Evolutionary conservation across 2,113 vertebrate species (phyloP), one percentile per base, ranked within the genome.

Genomic region (Prinia subflava): DNA sequence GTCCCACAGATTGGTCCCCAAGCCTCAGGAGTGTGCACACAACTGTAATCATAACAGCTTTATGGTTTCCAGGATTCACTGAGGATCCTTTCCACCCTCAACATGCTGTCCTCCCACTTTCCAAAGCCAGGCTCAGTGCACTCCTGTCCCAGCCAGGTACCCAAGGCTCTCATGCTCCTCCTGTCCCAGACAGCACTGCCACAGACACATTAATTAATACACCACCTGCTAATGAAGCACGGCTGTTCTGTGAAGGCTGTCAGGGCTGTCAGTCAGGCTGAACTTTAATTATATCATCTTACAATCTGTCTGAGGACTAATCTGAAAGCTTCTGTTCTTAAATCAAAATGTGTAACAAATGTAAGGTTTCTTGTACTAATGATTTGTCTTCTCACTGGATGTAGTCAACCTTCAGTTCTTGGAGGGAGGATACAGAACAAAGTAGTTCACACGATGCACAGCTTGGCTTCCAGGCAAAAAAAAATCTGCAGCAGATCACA

Each of bases 131-230:
- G n/a, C 22, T 41, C 3, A 1, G n/a, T 2, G 69, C 59, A 17
- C 49, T 41, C 57, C 62, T 44, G 67, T 10, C 53, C 28, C 71
- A 67, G 49, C 11, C 68, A 56, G 70, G 64, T 9, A 62, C 52
- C 30, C 30, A 21, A 10, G 0, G 0, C n/a, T 13, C 33, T 42
- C 7, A 0, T 15, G 64, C 64, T 59, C 35, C 13, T 87, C 68
- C 73, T 59, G 68, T n/a, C 35, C 33, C 63, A 52, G 11, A 4
- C 44, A 64, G 53, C 59, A 44, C 3, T 2, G 1, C 19, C 89
- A 25, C 5, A 1, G 17, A n/a, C 1, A 2, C 0, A 0, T 8
- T 35, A 15, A 75, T 41, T 53, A 75, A 78, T 64, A 74, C 49
- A 41, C 13, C 5, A 12, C 0, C 0, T n/a, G 52, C 83, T 90